Percentiles rank a stretch among this genome's conserved stretches.
These are phyloP conservation scores for Dicrurus megarhynchus DNA, from an alignment of 2,113 vertebrate genomes.

Conservation along the genomic window DNA sequence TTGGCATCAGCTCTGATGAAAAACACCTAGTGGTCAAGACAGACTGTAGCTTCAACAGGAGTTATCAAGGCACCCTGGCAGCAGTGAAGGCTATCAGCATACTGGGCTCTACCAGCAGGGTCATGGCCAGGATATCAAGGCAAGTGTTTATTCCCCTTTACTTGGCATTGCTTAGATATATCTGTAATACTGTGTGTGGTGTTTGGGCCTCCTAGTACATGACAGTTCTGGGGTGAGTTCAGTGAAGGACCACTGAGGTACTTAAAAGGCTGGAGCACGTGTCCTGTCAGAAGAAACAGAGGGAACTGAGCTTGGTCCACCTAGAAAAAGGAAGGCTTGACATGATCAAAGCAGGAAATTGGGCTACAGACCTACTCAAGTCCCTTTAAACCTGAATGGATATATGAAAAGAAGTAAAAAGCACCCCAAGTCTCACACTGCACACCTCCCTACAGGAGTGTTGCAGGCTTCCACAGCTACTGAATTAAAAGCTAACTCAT, in stretches of 20 bases:
- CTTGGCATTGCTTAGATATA: background rate
- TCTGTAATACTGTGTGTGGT: background rate
- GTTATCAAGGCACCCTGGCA: background rate
- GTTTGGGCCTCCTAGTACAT: background rate
- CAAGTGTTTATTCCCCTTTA: background rate
- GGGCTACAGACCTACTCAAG: background rate
- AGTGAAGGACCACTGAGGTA: background rate
- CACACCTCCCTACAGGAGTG: slow-evolving; percentile 76
- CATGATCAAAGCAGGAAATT: background rate
- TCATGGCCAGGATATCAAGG: background rate
- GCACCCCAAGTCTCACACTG: slow-evolving; percentile 34
- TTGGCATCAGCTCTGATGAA: background rate
- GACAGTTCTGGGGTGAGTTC: background rate
- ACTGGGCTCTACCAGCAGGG: background rate
- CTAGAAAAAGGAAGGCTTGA: background rate
- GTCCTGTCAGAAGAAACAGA: background rate
- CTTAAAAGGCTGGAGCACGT: background rate
- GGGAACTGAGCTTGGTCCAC: background rate
- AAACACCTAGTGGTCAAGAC: background rate
- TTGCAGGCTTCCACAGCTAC: slow-evolving; percentile 71
- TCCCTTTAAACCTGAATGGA: background rate
- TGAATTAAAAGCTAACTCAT: slow-evolving; percentile 77
- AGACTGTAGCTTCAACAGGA: background rate
- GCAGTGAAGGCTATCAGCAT: background rate
- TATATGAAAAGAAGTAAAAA: background rate